Percentiles rank a stretch among this genome's conserved stretches.
These are phyloP conservation scores for Steinernema scapterisci DNA, from an alignment of 2,888 invertebrate genomes.

Conservation along the genomic window DNA sequence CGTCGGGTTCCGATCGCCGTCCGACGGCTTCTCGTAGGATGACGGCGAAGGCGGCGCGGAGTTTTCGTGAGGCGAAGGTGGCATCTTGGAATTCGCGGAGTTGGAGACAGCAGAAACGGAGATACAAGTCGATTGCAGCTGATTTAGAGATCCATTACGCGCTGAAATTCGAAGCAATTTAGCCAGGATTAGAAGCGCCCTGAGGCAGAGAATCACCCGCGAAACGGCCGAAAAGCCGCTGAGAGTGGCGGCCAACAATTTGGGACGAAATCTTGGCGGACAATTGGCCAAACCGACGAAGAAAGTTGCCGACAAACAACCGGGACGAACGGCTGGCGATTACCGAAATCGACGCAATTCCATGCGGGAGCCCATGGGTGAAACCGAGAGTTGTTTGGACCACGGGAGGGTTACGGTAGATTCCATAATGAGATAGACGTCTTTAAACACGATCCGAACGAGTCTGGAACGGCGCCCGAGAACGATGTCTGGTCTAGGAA, in stretches of 20 bases:
- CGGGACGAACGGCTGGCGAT: not conserved
- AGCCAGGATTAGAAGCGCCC: not conserved
- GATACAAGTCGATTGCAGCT: not conserved
- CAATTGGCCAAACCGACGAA: too few relatives aligned
- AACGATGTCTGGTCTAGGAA: too few relatives aligned
- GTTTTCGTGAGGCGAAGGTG: not conserved
- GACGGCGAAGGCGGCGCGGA: not conserved
- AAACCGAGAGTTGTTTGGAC: not conserved
- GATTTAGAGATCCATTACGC: not conserved
- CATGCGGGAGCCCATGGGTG: not conserved
- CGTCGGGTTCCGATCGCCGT: not conserved
- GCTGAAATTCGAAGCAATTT: not conserved
- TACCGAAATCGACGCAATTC: not conserved
- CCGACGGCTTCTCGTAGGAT: not conserved
- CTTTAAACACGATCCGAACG: too few relatives aligned
- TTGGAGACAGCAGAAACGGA: not conserved
- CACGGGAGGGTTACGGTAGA: not conserved
- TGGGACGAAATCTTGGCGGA: slow-evolving; percentile 22
- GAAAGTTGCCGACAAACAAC: too few relatives aligned
- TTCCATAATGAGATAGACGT: not conserved
- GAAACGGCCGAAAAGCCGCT: not conserved
- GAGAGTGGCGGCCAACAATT: not conserved
- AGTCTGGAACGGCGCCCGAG: too few relatives aligned
- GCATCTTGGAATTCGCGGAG: not conserved
- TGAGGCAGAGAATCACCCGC: slow-evolving; percentile 4